Evolutionary conservation across 2,113 vertebrate genomes (phyloP), one percentile per base, ranked within the genome.

Genomic region (Sorex araneus): DNA sequence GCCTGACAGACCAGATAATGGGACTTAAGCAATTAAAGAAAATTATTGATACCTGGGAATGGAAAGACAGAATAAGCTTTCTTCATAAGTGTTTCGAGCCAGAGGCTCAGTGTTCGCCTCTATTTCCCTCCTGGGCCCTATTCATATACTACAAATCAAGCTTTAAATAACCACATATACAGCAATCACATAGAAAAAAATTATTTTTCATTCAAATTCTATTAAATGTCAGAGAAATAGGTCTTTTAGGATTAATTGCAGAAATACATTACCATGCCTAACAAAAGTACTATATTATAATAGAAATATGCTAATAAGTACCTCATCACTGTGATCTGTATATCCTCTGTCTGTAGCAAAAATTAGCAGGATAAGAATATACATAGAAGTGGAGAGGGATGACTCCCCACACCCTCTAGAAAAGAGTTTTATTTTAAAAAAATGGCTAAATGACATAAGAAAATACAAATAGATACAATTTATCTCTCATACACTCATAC

Each of bases 21-120:
- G 32, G n/a, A 13, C 0, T 74, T 84, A 87, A 45, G 13, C 63
- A 95, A 95, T 54, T 16, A 93, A 83, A 92, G 23, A 9, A 77
- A 94, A 88, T 50, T 85, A 77, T 47, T 43, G 64, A 77, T 23
- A 57, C 2, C 69, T 23, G 47, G 74, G 93, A 76, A 80, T 63
- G 40, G 47, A 75, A 92, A 91, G 43, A 15, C 30, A 78, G 69
- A 15, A 0, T 27, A 57, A 70, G 3, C 10, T 77, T 4, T 32
- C 27, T 89, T 84, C 27, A 89, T 36, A 74, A 67, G 87, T 66
- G 12, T 13, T 32, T 84, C 32, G 21, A 30, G 1, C 2, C 8
- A 77, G 36, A 67, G 19, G 6, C 3, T 87, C 21, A 12, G 4
- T 12, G 8, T 84, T 27, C 9, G 73, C 45, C 21, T 91, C 11